Evolutionary conservation across 1,140 invertebrate genomes (phyloP).

Genomic region (Lysiphlebus fabarum): DNA sequence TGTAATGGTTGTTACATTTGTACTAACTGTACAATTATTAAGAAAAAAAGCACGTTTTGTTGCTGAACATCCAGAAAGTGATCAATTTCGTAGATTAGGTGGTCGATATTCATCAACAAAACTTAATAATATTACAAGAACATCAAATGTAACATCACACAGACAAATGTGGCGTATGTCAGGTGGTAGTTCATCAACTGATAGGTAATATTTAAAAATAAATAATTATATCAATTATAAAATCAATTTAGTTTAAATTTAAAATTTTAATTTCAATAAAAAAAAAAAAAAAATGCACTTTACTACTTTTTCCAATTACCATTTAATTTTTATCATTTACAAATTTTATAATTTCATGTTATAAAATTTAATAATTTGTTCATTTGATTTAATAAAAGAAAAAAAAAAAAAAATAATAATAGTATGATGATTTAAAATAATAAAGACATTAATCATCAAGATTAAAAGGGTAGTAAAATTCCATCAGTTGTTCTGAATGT

Average conservation of each 20-base stretch:
- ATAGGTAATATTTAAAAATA: conserved; percentile 26
- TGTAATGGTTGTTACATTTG: conserved; percentile 87
- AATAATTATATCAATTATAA: no score
- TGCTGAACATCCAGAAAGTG: conserved; percentile 61
- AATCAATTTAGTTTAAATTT: no score
- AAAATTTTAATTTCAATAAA: no score
- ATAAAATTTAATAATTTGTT: no score
- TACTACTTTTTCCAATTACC: no score
- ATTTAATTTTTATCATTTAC: no score
- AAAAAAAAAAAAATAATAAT: no score
- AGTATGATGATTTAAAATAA: no score
- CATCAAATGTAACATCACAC: conserved; percentile 26
- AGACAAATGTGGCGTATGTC: conserved; percentile 52
- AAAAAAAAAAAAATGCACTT: no score
- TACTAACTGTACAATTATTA: conserved; percentile 81
- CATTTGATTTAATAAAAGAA: no score
- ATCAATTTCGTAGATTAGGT: conserved; percentile 60
- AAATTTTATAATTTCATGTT: no score
- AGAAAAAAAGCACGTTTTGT: conserved; percentile 69
- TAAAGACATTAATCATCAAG: no score
- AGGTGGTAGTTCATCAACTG: conserved; percentile 35
- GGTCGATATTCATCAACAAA: conserved; percentile 60
- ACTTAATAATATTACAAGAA: conserved; percentile 42
- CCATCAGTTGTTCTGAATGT: background rate
- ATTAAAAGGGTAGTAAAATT: background rate